Conservation (phyloP, 2,797 vertebrate genomes). For the Chaenodraco wilsoni region DNA sequence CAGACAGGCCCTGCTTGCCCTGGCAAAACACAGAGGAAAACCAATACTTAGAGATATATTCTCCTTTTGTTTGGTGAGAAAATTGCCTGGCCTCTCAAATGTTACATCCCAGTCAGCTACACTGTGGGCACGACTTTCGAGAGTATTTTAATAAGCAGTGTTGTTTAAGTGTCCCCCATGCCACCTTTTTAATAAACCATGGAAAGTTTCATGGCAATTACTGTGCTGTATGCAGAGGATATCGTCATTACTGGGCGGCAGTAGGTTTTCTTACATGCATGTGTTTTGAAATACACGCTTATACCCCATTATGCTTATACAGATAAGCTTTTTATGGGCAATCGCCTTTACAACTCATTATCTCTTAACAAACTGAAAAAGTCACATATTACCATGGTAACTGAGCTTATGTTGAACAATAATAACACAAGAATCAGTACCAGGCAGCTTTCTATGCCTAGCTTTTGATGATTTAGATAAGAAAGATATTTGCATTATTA, state of each 20-base stretch:
- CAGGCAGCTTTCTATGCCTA: not conserved
- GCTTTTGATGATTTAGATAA: not conserved
- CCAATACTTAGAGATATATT: constrained; percentile 47
- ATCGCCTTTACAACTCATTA: constrained; percentile 29
- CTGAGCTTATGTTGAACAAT: constrained; percentile 19
- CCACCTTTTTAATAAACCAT: constrained; percentile 31
- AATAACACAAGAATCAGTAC: not conserved
- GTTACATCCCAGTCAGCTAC: constrained; percentile 17
- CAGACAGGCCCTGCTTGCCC: constrained; percentile 89
- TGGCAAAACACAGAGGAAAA: constrained; percentile 73
- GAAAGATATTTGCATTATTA: constrained; percentile 4
- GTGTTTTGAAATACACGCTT: constrained; percentile 17
- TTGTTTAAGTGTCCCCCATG: constrained; percentile 19
- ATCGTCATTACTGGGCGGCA: not conserved
- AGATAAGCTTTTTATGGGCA: constrained; percentile 21
- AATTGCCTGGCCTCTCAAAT: constrained; percentile 39
- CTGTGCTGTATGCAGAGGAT: not conserved
- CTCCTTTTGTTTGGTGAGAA: constrained; percentile 46
- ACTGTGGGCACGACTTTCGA: constrained; percentile 25
- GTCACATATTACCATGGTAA: constrained; percentile 57
- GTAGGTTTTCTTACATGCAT: not conserved
- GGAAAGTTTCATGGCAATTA: constrained; percentile 15
- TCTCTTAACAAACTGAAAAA: constrained; percentile 22
- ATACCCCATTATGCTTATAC: not conserved
- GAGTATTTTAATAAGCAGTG: constrained; percentile 24